These are phyloP conservation scores for Philotrypesis tridentata DNA, from an alignment of 1,140 invertebrate genomes.

Conservation along the genomic window DNA sequence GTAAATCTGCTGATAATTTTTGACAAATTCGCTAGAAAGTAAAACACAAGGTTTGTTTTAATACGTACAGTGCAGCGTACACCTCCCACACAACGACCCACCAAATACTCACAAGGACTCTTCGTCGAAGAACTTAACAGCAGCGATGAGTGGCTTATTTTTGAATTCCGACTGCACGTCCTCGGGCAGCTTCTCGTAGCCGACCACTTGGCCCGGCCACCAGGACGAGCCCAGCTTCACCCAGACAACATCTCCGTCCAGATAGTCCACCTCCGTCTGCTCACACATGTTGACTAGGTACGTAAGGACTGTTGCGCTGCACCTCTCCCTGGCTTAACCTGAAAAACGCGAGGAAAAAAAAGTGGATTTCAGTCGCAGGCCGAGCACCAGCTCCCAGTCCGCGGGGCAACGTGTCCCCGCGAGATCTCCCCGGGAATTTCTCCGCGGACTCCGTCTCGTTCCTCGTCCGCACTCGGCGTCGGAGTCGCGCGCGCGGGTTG, in stretches of 20 bases:
- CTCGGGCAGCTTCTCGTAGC: conserved; percentile 77
- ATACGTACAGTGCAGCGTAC: background rate
- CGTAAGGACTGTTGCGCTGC: background rate
- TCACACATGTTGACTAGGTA: conserved; percentile 73
- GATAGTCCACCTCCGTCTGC: conserved; percentile 78
- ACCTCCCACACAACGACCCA: background rate
- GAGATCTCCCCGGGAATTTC: no score
- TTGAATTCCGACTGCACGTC: conserved; percentile 76
- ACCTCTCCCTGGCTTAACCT: background rate
- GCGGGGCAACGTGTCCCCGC: no score
- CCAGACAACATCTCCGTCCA: conserved; percentile 86
- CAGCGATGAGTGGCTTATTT: conserved; percentile 82
- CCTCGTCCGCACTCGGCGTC: no score
- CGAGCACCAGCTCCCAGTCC: no score
- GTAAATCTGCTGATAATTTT: conserved; percentile 81
- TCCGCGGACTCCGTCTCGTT: no score
- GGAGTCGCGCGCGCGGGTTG: background rate
- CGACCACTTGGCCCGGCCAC: conserved; percentile 87
- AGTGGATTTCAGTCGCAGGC: background rate
- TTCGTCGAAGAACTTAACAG: conserved; percentile 89
- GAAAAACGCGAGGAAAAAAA: background rate
- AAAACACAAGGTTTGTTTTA: background rate
- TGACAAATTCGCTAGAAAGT: conserved; percentile 84
- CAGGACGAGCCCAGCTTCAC: conserved; percentile 84
- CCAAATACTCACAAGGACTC: conserved; percentile 82